Percentiles rank a stretch among this genome's conserved stretches.
Evolutionary conservation across 2,797 vertebrate species (phyloP).

Genomic region (Balearica regulorum): DNA sequence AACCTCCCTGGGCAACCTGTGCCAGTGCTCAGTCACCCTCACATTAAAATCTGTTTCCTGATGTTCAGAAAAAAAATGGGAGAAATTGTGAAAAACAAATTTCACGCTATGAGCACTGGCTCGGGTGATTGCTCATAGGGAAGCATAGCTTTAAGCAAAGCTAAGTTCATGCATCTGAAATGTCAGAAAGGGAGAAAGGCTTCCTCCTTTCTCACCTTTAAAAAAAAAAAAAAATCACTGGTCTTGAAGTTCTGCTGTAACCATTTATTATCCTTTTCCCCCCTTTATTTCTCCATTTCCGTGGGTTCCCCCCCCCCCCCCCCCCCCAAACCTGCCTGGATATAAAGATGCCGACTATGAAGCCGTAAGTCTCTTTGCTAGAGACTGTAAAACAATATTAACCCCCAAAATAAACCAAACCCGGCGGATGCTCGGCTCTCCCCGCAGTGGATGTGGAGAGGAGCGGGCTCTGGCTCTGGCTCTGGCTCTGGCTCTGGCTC

Average conservation of each 20-base stretch:
- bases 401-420: not conserved
- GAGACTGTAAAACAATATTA: not conserved
- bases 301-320: fast-evolving
- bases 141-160: not conserved
- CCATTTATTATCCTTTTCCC: fast-evolving
- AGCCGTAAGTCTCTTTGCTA: no score
- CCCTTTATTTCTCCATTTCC: not conserved
- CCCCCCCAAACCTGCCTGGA: fast-evolving
- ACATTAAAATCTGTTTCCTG: not conserved
- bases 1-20: not conserved
- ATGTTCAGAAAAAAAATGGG: not conserved
- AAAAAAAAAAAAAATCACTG: not conserved
- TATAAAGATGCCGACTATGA: not conserved
- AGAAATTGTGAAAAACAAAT: not conserved
- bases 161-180: not conserved
- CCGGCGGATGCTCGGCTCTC: fast-evolving
- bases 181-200: not conserved
- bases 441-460: not conserved
- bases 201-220: not conserved
- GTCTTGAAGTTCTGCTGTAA: not conserved
- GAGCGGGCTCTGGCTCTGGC: not conserved
- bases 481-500: not conserved
- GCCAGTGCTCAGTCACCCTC: not conserved
- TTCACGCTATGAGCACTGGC: not conserved
- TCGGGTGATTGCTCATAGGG: not conserved